These are phyloP conservation scores for Manis javanica DNA, from an alignment of 2,797 vertebrate species.

Conservation along the genomic window DNA sequence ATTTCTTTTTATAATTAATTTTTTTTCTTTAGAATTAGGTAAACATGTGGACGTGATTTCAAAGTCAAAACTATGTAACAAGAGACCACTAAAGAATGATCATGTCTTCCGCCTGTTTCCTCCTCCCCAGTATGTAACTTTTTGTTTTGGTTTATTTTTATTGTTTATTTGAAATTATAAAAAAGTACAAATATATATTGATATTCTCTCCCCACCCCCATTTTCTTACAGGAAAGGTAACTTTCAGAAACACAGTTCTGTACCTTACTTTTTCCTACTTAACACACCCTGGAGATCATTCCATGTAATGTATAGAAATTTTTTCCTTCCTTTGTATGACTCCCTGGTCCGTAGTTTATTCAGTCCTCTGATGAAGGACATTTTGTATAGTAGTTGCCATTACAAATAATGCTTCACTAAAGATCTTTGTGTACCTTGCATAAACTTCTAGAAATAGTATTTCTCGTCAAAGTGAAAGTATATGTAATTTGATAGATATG, in stretches of 20 bases:
- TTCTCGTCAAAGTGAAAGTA: not conserved
- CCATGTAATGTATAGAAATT: not conserved
- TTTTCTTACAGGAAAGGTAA: not conserved
- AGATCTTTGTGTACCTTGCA: not conserved
- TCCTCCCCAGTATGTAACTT: not conserved
- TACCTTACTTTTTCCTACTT: not conserved
- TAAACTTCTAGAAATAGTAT: not conserved
- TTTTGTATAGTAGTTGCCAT: not conserved
- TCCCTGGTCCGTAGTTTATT: not conserved
- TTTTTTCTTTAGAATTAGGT: not conserved
- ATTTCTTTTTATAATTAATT: conserved; percentile 7
- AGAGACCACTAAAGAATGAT: not conserved
- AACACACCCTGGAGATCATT: not conserved
- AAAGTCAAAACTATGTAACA: not conserved
- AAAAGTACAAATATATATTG: not conserved
- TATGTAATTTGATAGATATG: not conserved
- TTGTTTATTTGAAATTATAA: not conserved
- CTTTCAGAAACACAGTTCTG: not conserved
- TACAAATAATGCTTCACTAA: not conserved
- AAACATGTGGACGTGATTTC: not conserved
- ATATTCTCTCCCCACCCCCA: not conserved
- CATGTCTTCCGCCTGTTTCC: not conserved
- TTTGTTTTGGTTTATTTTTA: not conserved
- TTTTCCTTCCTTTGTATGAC: not conserved
- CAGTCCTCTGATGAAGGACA: not conserved